phyloP scores from a whole-genome alignment of 2,888 invertebrate genomes.

The Platycnemis pennipes region DNA sequence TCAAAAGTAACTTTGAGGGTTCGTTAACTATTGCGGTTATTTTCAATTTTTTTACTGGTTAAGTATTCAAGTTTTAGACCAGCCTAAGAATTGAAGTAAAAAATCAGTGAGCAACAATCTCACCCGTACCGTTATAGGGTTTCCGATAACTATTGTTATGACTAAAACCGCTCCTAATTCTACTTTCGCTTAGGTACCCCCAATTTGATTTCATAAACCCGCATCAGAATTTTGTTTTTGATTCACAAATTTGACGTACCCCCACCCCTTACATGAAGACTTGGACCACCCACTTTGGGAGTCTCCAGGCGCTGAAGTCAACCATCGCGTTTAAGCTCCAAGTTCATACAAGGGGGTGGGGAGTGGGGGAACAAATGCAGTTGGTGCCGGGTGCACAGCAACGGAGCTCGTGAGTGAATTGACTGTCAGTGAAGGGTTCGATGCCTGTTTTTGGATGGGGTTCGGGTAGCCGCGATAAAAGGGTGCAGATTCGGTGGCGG shows the following conservation, averaged over 20 bases:
- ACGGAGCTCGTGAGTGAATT: neutral
- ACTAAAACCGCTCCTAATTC: no score
- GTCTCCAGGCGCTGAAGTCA: neutral
- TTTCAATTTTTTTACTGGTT: no score
- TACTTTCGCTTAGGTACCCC: no score
- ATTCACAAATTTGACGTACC: neutral
- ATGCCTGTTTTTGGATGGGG: conserved; percentile 9
- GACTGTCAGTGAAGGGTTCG: conserved; percentile 21
- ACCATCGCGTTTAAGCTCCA: neutral
- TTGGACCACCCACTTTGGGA: neutral
- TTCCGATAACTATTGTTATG: no score
- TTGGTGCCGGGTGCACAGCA: neutral
- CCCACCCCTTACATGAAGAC: neutral
- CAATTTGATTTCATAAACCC: no score
- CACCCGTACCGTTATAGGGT: no score
- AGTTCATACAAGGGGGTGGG: neutral
- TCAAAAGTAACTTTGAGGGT: no score
- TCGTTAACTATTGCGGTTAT: no score
- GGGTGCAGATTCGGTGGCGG: neutral
- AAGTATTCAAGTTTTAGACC: no score
- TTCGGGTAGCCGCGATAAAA: neutral
- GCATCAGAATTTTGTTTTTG: neutral
- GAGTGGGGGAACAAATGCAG: neutral
- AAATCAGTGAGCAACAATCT: no score
- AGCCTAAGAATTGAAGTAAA: no score